Conservation (phyloP, 2,797 vertebrate genomes). For the Chaetodon trifasciatus region DNA sequence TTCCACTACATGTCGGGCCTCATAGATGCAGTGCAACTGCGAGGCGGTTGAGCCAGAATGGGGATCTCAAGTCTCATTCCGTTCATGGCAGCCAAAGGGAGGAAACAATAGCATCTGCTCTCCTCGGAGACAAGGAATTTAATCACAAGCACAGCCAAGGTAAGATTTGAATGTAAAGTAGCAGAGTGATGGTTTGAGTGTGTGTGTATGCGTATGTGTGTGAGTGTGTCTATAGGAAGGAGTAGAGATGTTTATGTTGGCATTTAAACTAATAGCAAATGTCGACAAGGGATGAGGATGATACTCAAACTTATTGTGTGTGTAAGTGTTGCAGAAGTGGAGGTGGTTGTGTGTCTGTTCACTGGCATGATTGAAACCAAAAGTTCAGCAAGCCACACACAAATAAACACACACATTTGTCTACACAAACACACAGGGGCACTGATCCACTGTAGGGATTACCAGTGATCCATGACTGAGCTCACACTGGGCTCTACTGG, state of each 20-base stretch:
- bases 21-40: slow-evolving; percentile 74
- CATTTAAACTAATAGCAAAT: slow-evolving; percentile 71
- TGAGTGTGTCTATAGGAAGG: slow-evolving; percentile 56
- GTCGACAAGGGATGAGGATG: slow-evolving; percentile 62
- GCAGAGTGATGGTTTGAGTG: slow-evolving; percentile 44
- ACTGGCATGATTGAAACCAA: slow-evolving; percentile 32
- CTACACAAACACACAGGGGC: slow-evolving; percentile 43
- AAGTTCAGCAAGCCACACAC: slow-evolving; percentile 34
- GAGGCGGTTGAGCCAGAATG: slow-evolving; percentile 68
- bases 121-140: slow-evolving; percentile 77
- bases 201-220: slow-evolving; percentile 12
- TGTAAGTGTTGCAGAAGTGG: slow-evolving; percentile 26
- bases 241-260: slow-evolving; percentile 68
- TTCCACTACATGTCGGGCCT: slow-evolving; percentile 68
- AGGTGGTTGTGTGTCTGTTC: slow-evolving; percentile 21
- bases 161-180: slow-evolving; percentile 82
- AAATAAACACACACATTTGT: slow-evolving; percentile 34
- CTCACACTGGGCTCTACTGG: slow-evolving; percentile 66
- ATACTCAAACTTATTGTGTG: slow-evolving; percentile 22
- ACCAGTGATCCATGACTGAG: slow-evolving; percentile 67
- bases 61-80: slow-evolving; percentile 79
- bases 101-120: slow-evolving; percentile 81
- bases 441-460: slow-evolving; percentile 64
- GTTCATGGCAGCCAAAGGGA: slow-evolving; percentile 74
- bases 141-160: slow-evolving; percentile 79